A percentile compares a stretch with the other conserved stretches of the same genome.
Evolutionary conservation across 1,140 invertebrate genomes (phyloP).

Genomic region (Andricus grossulariae): DNA sequence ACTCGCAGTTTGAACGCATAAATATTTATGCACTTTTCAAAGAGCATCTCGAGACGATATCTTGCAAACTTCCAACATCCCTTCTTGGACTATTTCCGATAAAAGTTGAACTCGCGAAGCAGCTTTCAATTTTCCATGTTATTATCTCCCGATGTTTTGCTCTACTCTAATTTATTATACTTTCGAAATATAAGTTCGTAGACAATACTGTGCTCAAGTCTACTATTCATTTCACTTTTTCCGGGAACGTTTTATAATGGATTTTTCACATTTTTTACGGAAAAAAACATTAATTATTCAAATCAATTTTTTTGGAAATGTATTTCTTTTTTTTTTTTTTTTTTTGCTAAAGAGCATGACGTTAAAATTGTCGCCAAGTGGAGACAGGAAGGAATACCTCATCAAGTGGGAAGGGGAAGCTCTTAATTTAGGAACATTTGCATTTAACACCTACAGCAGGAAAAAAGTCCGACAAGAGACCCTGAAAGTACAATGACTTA

Average conservation of each 20-base stretch:
- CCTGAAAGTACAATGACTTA: background rate
- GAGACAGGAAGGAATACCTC: conserved; percentile 1
- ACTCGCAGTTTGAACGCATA: conserved; percentile 29
- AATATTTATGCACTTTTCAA: conserved; percentile 48
- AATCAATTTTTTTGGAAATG: background rate
- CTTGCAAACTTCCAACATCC: conserved; percentile 29
- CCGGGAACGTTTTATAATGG: too few species aligned
- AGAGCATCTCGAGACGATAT: conserved; percentile 38
- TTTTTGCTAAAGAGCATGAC: background rate
- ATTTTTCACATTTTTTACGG: too few species aligned
- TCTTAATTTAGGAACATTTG: conserved; percentile 10
- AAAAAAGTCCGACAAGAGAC: conserved; percentile 13
- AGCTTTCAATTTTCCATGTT: conserved; percentile 23
- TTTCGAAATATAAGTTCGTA: too few species aligned
- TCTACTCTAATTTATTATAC: too few species aligned
- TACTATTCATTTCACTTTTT: too few species aligned
- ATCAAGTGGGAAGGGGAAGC: background rate
- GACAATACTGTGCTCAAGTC: too few species aligned
- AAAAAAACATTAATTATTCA: background rate
- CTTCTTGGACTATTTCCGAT: background rate
- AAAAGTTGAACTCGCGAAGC: background rate
- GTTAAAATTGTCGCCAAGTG: background rate
- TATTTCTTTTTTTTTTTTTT: background rate
- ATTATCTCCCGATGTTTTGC: too few species aligned
- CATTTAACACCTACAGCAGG: background rate